Conservation (phyloP, 2,797 vertebrate species). For the Spinus olivaceus region DNA sequence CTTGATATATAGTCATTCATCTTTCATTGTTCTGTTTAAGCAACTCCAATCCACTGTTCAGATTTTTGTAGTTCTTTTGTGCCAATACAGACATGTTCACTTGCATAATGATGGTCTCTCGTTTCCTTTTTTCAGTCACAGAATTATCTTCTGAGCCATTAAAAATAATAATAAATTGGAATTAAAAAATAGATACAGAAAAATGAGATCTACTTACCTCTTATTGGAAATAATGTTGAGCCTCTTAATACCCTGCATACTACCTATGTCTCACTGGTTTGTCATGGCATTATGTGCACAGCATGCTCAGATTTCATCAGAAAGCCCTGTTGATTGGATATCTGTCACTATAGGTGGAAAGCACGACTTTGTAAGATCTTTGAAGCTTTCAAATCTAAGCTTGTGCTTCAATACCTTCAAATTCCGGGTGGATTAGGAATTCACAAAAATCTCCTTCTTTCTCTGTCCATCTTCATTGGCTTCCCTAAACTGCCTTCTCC, state of each 20-base stretch:
- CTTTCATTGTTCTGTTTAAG: neutral
- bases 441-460: fast-evolving
- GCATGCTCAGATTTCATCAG: neutral
- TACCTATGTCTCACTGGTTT: neutral
- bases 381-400: neutral
- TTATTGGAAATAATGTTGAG: neutral
- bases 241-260: neutral
- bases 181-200: neutral
- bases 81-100: neutral
- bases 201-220: neutral
- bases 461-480: neutral
- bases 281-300: neutral
- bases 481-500: neutral
- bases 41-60: neutral
- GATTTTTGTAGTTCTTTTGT: neutral
- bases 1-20: neutral
- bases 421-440: neutral
- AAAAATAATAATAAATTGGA: neutral
- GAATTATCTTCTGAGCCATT: neutral
- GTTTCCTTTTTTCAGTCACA: neutral
- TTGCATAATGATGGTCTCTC: neutral
- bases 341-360: neutral
- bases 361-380: neutral
- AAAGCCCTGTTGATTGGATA: neutral
- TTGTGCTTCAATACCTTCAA: neutral